phyloP scores from a whole-genome alignment of 2,888 invertebrate genomes.

The Pemphredon lugubris region DNA sequence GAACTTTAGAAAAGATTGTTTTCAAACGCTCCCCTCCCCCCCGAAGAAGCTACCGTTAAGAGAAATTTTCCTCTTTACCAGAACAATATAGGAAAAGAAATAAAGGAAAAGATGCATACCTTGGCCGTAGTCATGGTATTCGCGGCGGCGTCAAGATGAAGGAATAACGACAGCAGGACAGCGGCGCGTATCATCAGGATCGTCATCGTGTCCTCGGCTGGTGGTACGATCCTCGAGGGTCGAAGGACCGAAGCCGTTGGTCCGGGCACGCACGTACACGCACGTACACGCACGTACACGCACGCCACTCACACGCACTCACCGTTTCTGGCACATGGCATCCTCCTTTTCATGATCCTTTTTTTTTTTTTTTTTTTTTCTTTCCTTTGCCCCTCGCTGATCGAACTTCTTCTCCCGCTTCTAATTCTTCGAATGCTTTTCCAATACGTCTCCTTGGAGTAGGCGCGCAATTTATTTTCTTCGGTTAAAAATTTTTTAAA shows the following conservation, averaged over 20 bases:
- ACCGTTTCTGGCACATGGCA: conserved; percentile 56
- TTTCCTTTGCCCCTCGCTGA: too few relatives aligned
- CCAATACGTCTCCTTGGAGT: too few relatives aligned
- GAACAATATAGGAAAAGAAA: too few relatives aligned
- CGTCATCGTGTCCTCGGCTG: conserved; percentile 51
- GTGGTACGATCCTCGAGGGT: conserved; percentile 56
- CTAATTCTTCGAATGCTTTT: too few relatives aligned
- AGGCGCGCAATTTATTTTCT: too few relatives aligned
- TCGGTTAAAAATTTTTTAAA: too few relatives aligned
- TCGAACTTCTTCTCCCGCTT: too few relatives aligned
- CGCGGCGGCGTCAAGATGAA: conserved; percentile 47
- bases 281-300: conserved; percentile 54
- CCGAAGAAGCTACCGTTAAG: too few relatives aligned
- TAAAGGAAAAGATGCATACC: conserved; percentile 38
- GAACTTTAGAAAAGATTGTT: too few relatives aligned
- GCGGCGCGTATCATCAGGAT: conserved; percentile 54
- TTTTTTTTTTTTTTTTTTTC: too few relatives aligned
- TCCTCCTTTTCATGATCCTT: conserved; percentile 51
- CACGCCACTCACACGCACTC: conserved; percentile 62
- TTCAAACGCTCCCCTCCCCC: too few relatives aligned
- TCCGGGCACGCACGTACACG: conserved; percentile 50
- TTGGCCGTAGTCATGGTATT: conserved; percentile 59
- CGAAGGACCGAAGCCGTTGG: conserved; percentile 54
- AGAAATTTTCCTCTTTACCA: too few relatives aligned
- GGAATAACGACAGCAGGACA: conserved; percentile 57